Base-by-base conservation (phyloP, 2,113 vertebrate species). In the Podarcis muralis region DNA sequence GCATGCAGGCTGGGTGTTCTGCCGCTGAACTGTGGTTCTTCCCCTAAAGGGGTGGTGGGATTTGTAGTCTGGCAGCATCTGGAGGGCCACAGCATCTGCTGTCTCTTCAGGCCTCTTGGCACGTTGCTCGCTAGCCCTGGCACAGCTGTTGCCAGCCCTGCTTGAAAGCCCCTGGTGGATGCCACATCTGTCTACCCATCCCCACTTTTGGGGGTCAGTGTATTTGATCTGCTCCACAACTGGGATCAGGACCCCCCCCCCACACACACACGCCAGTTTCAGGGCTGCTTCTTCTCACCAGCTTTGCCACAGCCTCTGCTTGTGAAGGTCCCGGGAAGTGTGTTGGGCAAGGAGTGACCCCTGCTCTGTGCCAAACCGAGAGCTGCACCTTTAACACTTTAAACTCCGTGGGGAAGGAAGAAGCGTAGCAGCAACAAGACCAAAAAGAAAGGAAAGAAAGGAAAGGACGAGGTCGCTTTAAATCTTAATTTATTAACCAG, bases 401-500 rank as follows among this genome's bases (percentile, higher is more conserved):
- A 96, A 95, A 94, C 81, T 94, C 90, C 87, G 91, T 86, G 76
- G 95, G 95, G 95, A 93, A 85, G 72, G 65, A 83, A 37, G 35
- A 18, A 76, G 40, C 40, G 65, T 83, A 78, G 57, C 6, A 15
- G 62, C 59, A 37, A 30, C 40, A 40, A 30, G 90, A 87, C 1
- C 13, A 20, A 40, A 37, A 35, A 25, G 9, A 87, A 75, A 91
- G 82, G 18, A 85, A 80, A 72, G 69, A 72, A 79, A 27, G 57
- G 66, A 40, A 86, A 85, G 57, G 72, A 53, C 9, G 48, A 53
- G 48, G 32, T 82, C 53, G 84, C 93, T 90, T 90, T 96, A 98
- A 95, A 97, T 93, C 92, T 95, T 97, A 97, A 97, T 95, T 96
- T 53, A 53, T 53, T 98, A 97, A 98, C 96, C 96, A 96, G 93